phyloP scores from a whole-genome alignment of 2,113 vertebrate species.

The Seriola aureovittata region DNA sequence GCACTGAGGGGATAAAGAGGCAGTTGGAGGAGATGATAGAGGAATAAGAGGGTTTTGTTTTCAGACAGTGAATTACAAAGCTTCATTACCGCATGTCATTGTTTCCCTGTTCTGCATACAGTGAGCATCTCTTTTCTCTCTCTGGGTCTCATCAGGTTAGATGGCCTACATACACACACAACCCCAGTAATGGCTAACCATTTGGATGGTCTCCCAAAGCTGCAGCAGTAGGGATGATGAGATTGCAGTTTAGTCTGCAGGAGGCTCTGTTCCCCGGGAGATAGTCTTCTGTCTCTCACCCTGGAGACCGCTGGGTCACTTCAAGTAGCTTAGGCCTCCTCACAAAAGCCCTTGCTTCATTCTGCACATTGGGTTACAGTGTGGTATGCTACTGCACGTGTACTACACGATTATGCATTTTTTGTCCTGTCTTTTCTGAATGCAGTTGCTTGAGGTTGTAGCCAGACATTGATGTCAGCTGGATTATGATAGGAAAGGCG shows the following conservation, averaged over 20 bases:
- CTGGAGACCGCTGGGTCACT: conserved; percentile 39
- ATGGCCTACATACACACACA: conserved; percentile 50
- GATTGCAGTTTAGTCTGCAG: conserved; percentile 41
- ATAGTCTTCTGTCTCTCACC: conserved; percentile 19
- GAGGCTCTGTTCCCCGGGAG: conserved; percentile 36
- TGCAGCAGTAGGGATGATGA: conserved; percentile 40
- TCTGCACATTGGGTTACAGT: neutral
- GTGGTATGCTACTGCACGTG: neutral
- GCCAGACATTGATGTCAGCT: conserved; percentile 44
- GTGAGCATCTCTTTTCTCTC: conserved; percentile 24
- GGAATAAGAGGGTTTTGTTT: conserved; percentile 55
- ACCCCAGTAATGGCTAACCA: conserved; percentile 42
- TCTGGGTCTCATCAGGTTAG: conserved; percentile 59
- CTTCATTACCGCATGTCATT: conserved; percentile 52
- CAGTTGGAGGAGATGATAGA: conserved; percentile 43
- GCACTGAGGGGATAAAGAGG: conserved; percentile 49
- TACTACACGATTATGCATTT: conserved; percentile 17
- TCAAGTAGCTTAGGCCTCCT: conserved; percentile 11
- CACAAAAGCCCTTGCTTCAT: neutral
- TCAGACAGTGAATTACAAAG: conserved; percentile 51
- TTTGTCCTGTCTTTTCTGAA: neutral
- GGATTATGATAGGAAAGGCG: conserved; percentile 45
- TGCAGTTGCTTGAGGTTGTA: conserved; percentile 35
- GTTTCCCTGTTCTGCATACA: conserved; percentile 32
- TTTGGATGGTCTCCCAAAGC: conserved; percentile 52